Percentiles rank a stretch among this genome's conserved stretches.
phyloP scores from a whole-genome alignment of 2,113 vertebrate species.

The Ondatra zibethicus region DNA sequence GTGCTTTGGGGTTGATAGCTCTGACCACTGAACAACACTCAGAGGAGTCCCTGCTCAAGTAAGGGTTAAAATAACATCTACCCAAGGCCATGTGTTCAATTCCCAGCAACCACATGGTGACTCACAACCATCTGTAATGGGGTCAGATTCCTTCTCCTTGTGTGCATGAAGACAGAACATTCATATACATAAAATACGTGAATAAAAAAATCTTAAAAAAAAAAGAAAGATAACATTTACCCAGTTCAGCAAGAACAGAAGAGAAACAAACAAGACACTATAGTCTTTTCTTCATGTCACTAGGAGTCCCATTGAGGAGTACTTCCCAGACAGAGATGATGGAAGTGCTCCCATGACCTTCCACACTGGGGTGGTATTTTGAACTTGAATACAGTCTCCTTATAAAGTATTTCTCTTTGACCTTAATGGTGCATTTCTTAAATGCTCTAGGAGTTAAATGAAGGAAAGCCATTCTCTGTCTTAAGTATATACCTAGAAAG shows the following conservation, averaged over 20 bases:
- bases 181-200: not conserved
- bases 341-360: not conserved
- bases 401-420: not conserved
- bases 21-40: rapidly evolving
- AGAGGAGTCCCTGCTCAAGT: not conserved
- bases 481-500: not conserved
- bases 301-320: not conserved
- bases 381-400: not conserved
- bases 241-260: not conserved
- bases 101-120: not conserved
- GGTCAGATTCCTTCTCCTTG: not conserved
- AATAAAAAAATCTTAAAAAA: not conserved
- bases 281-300: not conserved
- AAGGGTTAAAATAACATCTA: not conserved
- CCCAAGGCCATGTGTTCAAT: not conserved
- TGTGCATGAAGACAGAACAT: not conserved
- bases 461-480: not conserved
- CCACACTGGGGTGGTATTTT: not conserved
- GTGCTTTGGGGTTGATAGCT: not conserved
- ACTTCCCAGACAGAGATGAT: not conserved
- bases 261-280: not conserved
- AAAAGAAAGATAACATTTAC: not conserved
- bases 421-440: not conserved
- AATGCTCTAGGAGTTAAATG: not conserved
- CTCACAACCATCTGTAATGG: not conserved